Evolutionary conservation across 2,113 vertebrate genomes (phyloP).

Genomic region (Microtus richardsoni): DNA sequence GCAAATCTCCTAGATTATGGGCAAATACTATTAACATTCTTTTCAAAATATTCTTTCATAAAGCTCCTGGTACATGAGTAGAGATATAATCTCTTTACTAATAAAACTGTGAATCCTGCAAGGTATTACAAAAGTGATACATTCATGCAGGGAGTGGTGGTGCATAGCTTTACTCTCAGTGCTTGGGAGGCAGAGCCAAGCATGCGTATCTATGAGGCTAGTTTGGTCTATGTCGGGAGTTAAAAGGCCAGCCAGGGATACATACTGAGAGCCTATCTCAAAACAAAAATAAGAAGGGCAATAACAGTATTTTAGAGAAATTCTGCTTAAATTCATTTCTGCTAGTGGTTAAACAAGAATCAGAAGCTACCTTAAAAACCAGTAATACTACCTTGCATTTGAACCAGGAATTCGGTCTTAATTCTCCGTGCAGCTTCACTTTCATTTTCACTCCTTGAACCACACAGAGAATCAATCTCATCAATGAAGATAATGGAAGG

Average conservation of each 20-base stretch:
- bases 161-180: background rate
- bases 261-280: background rate
- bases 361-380: background rate
- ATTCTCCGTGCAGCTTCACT: constrained; percentile 97
- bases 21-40: constrained; percentile 32
- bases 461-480: constrained; percentile 98
- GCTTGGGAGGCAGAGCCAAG: background rate
- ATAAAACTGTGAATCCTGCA: background rate
- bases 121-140: background rate
- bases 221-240: background rate
- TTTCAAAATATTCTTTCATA: constrained; percentile 13
- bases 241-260: background rate
- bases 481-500: constrained; percentile 99
- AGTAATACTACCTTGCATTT: constrained; percentile 94
- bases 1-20: background rate
- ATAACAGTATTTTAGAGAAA: background rate
- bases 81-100: background rate
- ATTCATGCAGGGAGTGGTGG: background rate
- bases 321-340: background rate
- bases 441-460: constrained; percentile 98
- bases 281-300: background rate
- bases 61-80: background rate
- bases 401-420: constrained; percentile 98
- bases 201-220: no score
- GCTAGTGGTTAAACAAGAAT: background rate